Conservation (phyloP, 2,888 invertebrate genomes). For the Drosophila mimica region DNA sequence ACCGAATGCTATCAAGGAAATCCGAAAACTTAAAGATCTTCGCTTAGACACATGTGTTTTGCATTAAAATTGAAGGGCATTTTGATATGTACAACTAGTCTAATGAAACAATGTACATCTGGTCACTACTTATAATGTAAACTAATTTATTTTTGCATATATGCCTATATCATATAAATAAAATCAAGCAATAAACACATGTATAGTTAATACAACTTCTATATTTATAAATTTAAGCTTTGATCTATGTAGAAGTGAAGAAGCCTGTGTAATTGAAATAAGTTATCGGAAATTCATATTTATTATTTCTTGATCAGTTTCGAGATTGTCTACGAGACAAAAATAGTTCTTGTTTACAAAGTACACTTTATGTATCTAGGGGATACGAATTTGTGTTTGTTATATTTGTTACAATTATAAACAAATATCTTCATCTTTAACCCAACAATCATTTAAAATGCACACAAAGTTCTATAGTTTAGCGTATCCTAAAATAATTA, state of each 20-base stretch:
- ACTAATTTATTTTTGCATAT: background rate
- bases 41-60: slow-evolving; percentile 56
- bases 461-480: background rate
- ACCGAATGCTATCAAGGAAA: slow-evolving; percentile 4
- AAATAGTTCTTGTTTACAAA: background rate
- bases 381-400: background rate
- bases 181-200: background rate
- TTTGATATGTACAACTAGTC: slow-evolving; percentile 13
- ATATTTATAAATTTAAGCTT: background rate
- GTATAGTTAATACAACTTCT: background rate
- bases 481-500: background rate
- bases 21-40: slow-evolving; percentile 10
- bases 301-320: background rate
- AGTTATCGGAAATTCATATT: background rate
- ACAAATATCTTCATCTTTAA: background rate
- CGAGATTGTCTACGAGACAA: background rate
- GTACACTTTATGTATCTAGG: background rate
- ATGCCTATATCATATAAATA: background rate
- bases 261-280: background rate
- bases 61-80: slow-evolving; percentile 55
- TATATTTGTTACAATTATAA: background rate
- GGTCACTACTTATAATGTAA: slow-evolving; percentile 16
- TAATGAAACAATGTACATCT: slow-evolving; percentile 17
- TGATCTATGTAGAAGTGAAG: background rate
- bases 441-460: background rate